Base-by-base conservation (phyloP, 2,113 vertebrate genomes). In the Melierax canorus region DNA sequence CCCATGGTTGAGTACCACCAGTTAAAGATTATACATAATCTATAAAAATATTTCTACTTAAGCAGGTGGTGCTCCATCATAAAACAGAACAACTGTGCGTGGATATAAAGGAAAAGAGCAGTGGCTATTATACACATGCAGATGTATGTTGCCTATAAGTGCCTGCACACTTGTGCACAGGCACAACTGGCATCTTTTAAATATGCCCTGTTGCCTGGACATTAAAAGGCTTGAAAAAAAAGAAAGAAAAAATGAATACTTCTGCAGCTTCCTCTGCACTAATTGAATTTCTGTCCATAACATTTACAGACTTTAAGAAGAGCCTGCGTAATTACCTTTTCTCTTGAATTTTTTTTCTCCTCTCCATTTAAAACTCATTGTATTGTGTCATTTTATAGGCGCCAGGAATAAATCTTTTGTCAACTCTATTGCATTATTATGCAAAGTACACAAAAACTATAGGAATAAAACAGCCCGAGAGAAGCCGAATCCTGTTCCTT, bases 391-490 rank as follows among this genome's bases (percentile, higher is more conserved):
- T 97, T 97, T 97, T 88, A 94, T 51, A 88, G 95, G 94, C 71
- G 23, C 95, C 95, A 90, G 93, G 93, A 97, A 98, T 97, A 97
- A 97, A 97, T 98, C 97, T 97, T 97, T 97, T 97, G 96, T 97
- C 94, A 91, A 83, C 67, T 94, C 92, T 94, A 96, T 96, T 96
- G 92, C 92, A 97, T 97, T 98, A 96, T 97, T 97, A 97, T 98
- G 97, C 97, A 97, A 97, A 97, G 86, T 94, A 81, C 91, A 95
- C 91, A 94, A 96, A 96, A 95, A 96, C 64, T 76, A 53, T 80
- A 87, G 67, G 66, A 91, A 93, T 73, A 91, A 96, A 97, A 59
- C 88, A 94, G 51, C 64, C 76, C 0, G 1, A 72, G 91, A 95
- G 84, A 71, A 96, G 93, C 38, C 0, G 3, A 74, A 73, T 16